Evolutionary conservation across 2,797 vertebrate species (phyloP).

Genomic region (Linurgus olivaceus): DNA sequence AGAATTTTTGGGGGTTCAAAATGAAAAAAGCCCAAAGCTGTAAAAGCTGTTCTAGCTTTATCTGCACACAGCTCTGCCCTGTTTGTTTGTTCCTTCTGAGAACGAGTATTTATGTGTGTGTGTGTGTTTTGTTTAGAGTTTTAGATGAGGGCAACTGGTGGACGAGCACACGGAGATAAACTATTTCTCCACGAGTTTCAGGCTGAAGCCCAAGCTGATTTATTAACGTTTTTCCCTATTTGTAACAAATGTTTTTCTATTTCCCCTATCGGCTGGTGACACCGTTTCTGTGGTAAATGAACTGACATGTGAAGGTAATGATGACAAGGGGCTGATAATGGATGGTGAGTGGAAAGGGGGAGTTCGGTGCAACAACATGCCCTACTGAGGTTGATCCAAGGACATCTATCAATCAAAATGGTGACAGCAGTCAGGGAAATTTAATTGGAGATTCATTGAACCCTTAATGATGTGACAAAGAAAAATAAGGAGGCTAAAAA

Average conservation of each 20-base stretch:
- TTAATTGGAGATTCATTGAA: conserved; percentile 85
- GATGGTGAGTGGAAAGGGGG: conserved; percentile 62
- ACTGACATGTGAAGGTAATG: conserved; percentile 69
- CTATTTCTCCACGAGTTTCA: not conserved
- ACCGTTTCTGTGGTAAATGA: conserved; percentile 68
- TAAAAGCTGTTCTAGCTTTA: not conserved
- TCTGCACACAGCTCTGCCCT: not conserved
- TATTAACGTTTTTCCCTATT: conserved; percentile 53
- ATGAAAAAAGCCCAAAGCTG: not conserved
- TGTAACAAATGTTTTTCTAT: conserved; percentile 67
- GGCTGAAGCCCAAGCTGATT: not conserved
- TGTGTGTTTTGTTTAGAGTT: not conserved
- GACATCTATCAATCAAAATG: conserved; percentile 82
- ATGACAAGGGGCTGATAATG: conserved; percentile 72
- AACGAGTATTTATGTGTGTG: not conserved
- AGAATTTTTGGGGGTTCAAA: not conserved
- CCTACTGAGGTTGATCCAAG: conserved; percentile 80
- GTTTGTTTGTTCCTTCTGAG: not conserved
- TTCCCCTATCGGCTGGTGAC: conserved; percentile 56
- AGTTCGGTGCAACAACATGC: conserved; percentile 50
- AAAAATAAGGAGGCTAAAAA: conserved; percentile 76
- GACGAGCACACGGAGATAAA: not conserved
- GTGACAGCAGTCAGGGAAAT: conserved; percentile 76
- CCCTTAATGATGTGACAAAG: conserved; percentile 82
- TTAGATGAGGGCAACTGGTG: not conserved